Base-by-base conservation (phyloP, 2,888 invertebrate genomes). In the Dascillus cervinus region DNA sequence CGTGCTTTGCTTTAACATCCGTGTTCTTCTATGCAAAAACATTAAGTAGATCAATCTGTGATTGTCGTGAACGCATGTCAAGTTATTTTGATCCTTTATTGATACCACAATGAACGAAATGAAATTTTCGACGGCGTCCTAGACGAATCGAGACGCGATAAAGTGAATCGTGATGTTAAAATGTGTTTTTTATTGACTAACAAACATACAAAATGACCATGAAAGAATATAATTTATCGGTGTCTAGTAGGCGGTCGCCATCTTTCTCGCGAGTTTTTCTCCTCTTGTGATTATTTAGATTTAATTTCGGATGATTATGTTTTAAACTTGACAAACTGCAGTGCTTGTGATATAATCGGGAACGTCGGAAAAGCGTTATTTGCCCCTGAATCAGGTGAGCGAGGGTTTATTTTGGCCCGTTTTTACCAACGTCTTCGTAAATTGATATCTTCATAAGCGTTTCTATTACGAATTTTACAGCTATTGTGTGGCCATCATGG, bases 221-320 rank as follows among this genome's bases (percentile, higher is more conserved):
- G 64, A 64, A 64, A 62, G 60, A 61, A 60, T 59, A 61, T 60
- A 62, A 66, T 62, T 63, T 61, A 63, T 62, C 61, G 61, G 61
- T 56, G 59, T 61, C 59, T 64, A 63, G 61, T 63, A 62, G 64
- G 60, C 65, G 65, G 68, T 69, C 69, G 72, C 72, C 72, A 72
- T 72, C 71, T 72, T 72, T 67, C 66, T 66, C 64, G 66, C 66
- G 62, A 68, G 61, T 67, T 66, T 70, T 70, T 60, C 58, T 57
- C 51, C 48, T n/a, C n/a, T n/a, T 49, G 50, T 56, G 55, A 53
- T 54, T 52, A 26, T 33, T 39, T n/a, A n/a, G n/a, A n/a, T n/a
- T n/a, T 48, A 50, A 48, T 52, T 50, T 46, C 37, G 43, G 38
- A 37, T 49, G 44, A 52, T 50, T 47, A 53, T 58, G 51, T 38